These are phyloP conservation scores for Pristis pectinata DNA, from an alignment of 2,797 vertebrate genomes.

Conservation along the genomic window DNA sequence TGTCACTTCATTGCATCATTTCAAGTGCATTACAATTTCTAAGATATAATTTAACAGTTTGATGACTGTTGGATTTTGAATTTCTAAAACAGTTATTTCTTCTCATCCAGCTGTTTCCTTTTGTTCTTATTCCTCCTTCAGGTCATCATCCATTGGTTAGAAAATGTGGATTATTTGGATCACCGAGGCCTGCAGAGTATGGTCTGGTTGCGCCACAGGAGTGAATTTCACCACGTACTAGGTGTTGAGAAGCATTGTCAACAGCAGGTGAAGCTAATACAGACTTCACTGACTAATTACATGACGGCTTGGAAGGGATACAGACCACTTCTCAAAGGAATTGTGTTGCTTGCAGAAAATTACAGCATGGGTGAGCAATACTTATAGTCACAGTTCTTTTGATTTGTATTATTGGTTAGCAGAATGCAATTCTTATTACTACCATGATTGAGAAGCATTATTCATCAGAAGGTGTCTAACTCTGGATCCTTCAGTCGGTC, in stretches of 20 bases:
- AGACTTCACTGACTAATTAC: constrained; percentile 22
- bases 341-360: not conserved
- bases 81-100: not conserved
- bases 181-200: not conserved
- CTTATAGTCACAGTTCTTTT: not conserved
- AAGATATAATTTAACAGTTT: not conserved
- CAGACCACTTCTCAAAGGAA: not conserved
- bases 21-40: too few species aligned
- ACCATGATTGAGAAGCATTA: not conserved
- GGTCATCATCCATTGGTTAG: not conserved
- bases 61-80: not conserved
- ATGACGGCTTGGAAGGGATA: not conserved
- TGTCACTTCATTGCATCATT: too few species aligned
- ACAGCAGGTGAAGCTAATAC: constrained; percentile 1
- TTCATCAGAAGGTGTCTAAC: not conserved
- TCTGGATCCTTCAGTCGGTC: not conserved
- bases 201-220: not conserved
- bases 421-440: not conserved
- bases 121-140: not conserved
- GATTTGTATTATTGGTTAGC: not conserved
- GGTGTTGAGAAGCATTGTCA: constrained; percentile 16
- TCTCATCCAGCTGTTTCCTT: not conserved
- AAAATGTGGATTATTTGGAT: not conserved
- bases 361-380: not conserved
- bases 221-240: not conserved